Evolutionary conservation across 2,113 vertebrate genomes (phyloP), one percentile per base, ranked within the genome.

Genomic region (Ageneiosus marmoratus): DNA sequence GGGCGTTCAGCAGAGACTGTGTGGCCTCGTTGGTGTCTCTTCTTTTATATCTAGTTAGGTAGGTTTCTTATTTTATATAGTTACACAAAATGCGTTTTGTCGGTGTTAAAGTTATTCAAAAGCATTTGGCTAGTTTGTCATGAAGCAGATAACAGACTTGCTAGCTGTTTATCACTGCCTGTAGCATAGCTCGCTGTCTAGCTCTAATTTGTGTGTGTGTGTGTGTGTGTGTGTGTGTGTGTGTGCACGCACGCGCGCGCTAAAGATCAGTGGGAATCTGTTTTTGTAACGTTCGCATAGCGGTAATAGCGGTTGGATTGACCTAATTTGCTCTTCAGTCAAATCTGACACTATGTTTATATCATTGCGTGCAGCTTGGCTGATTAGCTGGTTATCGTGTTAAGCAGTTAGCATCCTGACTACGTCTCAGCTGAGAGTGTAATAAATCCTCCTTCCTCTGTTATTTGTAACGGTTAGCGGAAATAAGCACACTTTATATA

Each of bases 11-110:
- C 48, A 72, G 37, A 37, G 16, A 48, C 41, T 62, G 15, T 18
- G 24, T 2, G 37, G 58, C 46, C 60, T 84, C 29, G 77, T 11
- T 46, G 34, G 46, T 60, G 51, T 8, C 53, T 58, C 55, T 37
- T 44, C 27, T 72, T 27, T 58, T 60, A 53, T n/a, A 51, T 56
- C 82, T 34, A 24, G 13, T 70, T 48, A 62, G 82, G 82, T 84
- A 70, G 63, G 82, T 79, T 50, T 72, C 7, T 77, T 53, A 13
- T 2, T 62, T 34, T n/a, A 18, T 48, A 13, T 48, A 18, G 1
- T 0, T 2, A 41, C 2, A 20, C 46, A 4, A 56, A 16, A 32
- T 60, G 51, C 3, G 7, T 58, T 46, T 46, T 20, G 2, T 32
- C 7, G 9, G 3, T 37, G 5, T 53, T 76, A 37, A 37, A 51